A percentile compares a stretch with the other conserved stretches of the same genome.
Conservation (phyloP, 1,140 invertebrate genomes). For the Chelonus insularis region DNA sequence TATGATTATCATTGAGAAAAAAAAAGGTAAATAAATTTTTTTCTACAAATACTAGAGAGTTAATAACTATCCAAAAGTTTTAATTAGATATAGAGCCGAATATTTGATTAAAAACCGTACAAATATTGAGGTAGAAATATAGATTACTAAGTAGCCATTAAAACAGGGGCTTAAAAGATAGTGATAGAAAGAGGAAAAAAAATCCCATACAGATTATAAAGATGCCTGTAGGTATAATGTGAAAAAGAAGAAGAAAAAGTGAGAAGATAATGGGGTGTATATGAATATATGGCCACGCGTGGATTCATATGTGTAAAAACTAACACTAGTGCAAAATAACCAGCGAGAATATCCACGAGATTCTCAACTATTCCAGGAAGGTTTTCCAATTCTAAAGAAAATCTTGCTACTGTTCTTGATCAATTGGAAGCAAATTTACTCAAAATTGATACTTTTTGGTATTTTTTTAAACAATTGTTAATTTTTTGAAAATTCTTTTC, state of each 20-base stretch:
- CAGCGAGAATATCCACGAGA: neutral
- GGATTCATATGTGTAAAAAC: neutral
- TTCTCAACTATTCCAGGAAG: neutral
- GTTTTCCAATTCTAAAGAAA: conserved; percentile 13
- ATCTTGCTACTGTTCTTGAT: neutral
- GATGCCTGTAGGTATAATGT: conserved; percentile 1
- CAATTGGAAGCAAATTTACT: too few relatives aligned
- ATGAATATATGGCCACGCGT: conserved; percentile 12
- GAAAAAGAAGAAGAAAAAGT: neutral
- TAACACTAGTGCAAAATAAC: neutral
- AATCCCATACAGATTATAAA: neutral
- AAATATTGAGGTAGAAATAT: neutral
- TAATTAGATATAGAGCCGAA: too few relatives aligned
- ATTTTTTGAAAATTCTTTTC: too few relatives aligned
- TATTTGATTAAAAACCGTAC: too few relatives aligned
- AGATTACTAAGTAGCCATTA: conserved; percentile 18
- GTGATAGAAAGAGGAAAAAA: neutral
- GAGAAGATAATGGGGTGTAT: conserved; percentile 9
- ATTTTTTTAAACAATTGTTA: too few relatives aligned
- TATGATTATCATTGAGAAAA: too few relatives aligned
- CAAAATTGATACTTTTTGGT: too few relatives aligned
- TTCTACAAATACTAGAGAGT: too few relatives aligned
- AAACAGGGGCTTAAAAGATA: neutral
- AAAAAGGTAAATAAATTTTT: too few relatives aligned
- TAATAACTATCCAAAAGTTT: too few relatives aligned